Base-by-base conservation (phyloP, 2,888 invertebrate genomes). In the Lissocephala sabroskyi region DNA sequence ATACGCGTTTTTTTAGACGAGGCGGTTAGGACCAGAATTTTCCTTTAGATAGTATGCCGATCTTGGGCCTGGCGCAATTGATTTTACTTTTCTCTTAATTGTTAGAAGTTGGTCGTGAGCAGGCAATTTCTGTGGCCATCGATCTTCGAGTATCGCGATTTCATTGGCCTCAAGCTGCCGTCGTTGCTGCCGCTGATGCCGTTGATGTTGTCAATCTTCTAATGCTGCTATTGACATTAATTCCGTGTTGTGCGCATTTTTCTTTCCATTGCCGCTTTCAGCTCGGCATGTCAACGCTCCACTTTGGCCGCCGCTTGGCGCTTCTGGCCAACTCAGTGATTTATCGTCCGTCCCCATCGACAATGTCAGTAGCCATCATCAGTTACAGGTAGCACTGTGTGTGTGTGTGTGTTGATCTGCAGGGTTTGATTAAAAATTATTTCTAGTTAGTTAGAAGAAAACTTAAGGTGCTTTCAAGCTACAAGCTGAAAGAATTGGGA, bases 241-340 rank as follows among this genome's bases (percentile, higher is more conserved):
- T 74, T 74, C 66, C 71, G 59, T 61, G 64, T 63, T 66, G 73
- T 67, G 73, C 67, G 65, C 70, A 65, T 70, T 62, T 70, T 68
- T 62, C 45, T 49, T 52, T 53, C 56, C 46, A 53, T 49, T 41
- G 36, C 16, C 30, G 41, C 62, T 52, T 55, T 65, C 62, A 48
- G 39, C 54, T 65, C 54, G 45, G n/a, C 60, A 57, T 65, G 66
- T 66, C 64, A 65, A 59, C 64, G 64, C 66, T 66, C 64, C 50
- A 65, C 59, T 66, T 65, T 52, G 62, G 30, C 49, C n/a, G n/a
- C n/a, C n/a, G n/a, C 56, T 23, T 23, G 23, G 35, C 35, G 54
- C 16, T 35, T 23, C 7, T 47, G 61, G 54, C n/a, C n/a, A n/a
- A n/a, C n/a, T 36, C 54, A 61, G 62, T 65, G 63, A 63, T 63